phyloP scores from a whole-genome alignment of 1,140 invertebrate species.

The Caenorhabditis latens region DNA sequence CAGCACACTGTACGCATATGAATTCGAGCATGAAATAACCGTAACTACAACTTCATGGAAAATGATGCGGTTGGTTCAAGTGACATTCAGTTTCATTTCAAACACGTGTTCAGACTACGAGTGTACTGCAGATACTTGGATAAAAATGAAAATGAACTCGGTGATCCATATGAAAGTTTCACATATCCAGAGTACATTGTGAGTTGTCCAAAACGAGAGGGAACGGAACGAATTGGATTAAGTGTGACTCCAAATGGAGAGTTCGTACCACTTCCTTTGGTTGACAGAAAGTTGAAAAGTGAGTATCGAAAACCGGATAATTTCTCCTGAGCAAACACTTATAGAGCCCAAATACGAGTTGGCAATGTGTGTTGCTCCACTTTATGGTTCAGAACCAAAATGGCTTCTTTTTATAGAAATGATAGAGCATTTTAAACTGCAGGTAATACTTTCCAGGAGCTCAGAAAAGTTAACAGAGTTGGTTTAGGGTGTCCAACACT shows the following conservation, averaged over 20 bases:
- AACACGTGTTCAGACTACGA: not conserved
- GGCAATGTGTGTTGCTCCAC: constrained; percentile 6
- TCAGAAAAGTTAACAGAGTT: not conserved
- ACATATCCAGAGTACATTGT: constrained; percentile 13
- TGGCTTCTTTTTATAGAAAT: constrained; percentile 33
- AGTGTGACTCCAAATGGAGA: not conserved
- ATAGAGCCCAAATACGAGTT: constrained; percentile 3
- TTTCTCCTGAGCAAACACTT: not conserved
- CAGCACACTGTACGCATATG: constrained; percentile 2
- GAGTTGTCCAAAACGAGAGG: not conserved
- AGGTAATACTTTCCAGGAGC: not conserved
- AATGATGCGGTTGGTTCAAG: not conserved
- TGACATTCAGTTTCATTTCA: not conserved
- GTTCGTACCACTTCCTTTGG: not conserved
- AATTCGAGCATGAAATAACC: constrained; percentile 4
- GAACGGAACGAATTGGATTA: not conserved
- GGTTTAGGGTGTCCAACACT: constrained; percentile 27
- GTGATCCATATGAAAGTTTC: not conserved
- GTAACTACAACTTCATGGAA: not conserved
- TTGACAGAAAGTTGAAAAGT: constrained; percentile 10
- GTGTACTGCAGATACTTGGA: constrained; percentile 23
- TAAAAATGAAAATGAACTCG: not conserved
- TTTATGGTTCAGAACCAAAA: constrained; percentile 19
- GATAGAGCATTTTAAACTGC: constrained; percentile 16
- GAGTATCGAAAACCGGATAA: not conserved